These are phyloP conservation scores for Nasonovia ribisnigri DNA, from an alignment of 2,888 invertebrate genomes.

Conservation along the genomic window DNA sequence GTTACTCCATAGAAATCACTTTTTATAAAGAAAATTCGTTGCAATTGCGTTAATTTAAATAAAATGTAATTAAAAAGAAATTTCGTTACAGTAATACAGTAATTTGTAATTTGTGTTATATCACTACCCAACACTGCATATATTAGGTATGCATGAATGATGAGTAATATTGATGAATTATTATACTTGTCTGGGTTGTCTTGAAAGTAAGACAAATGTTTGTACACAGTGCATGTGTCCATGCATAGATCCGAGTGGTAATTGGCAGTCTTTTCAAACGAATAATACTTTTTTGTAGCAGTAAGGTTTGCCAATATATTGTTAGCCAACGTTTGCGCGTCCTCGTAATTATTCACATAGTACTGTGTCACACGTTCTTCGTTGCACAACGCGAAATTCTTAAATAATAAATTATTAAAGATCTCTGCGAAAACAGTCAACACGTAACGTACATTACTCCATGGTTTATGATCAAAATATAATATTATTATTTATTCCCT, in stretches of 20 bases:
- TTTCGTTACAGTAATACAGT: no score
- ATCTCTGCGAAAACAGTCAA: not conserved
- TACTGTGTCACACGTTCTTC: not conserved
- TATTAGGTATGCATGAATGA: not conserved
- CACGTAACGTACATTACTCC: not conserved
- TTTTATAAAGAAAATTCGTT: no score
- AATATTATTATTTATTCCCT: not conserved
- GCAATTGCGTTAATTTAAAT: no score
- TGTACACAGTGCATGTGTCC: not conserved
- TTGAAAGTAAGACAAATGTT: conserved; percentile 4
- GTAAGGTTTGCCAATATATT: not conserved
- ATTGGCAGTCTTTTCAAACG: not conserved
- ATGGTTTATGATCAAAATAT: not conserved
- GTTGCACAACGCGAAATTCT: not conserved
- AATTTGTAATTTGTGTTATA: no score
- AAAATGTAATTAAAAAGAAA: no score
- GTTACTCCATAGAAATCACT: no score
- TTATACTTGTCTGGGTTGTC: conserved; percentile 5
- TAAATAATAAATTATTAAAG: not conserved
- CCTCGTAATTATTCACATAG: not conserved
- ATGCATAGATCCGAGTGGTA: not conserved
- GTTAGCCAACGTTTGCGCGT: not conserved
- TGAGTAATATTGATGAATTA: not conserved
- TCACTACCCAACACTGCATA: not conserved
- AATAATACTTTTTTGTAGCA: not conserved